Percentiles rank a stretch among this genome's conserved stretches.
Evolutionary conservation across 2,888 invertebrate species (phyloP).

Genomic region (Lepetodrilus schrolli): DNA sequence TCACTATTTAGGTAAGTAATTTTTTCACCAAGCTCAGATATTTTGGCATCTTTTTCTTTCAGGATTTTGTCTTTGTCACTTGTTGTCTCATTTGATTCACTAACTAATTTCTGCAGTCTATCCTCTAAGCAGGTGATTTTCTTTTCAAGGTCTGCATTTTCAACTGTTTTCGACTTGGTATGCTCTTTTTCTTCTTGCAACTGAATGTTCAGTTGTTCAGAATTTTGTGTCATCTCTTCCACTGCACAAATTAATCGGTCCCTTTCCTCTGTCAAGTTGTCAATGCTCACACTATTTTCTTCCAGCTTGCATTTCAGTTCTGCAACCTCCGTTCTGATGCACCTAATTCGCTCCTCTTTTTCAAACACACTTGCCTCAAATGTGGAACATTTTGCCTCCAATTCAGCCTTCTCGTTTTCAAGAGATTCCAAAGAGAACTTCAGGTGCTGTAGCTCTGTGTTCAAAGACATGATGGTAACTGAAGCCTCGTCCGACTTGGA

Average conservation of each 20-base stretch:
- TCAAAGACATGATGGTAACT: slow-evolving; percentile 23
- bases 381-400: neutral
- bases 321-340: neutral
- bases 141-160: slow-evolving; percentile 18
- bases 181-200: slow-evolving; percentile 18
- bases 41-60: slow-evolving; percentile 28
- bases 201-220: neutral
- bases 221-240: slow-evolving; percentile 3
- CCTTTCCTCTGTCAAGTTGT: neutral
- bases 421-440: slow-evolving; percentile 11
- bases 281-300: neutral
- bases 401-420: neutral
- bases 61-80: slow-evolving; percentile 27
- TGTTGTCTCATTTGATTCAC: slow-evolving; percentile 19
- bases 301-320: neutral
- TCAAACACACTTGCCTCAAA: neutral
- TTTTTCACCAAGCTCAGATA: slow-evolving; percentile 30
- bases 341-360: neutral
- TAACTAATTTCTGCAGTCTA: slow-evolving; percentile 27
- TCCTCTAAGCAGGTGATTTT: slow-evolving; percentile 31
- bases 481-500: slow-evolving; percentile 28
- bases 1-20: slow-evolving; percentile 29
- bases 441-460: slow-evolving; percentile 1
- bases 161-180: slow-evolving; percentile 1
- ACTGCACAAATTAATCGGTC: neutral